Conservation (phyloP, 2,888 invertebrate genomes). For the Laspeyria flexula region DNA sequence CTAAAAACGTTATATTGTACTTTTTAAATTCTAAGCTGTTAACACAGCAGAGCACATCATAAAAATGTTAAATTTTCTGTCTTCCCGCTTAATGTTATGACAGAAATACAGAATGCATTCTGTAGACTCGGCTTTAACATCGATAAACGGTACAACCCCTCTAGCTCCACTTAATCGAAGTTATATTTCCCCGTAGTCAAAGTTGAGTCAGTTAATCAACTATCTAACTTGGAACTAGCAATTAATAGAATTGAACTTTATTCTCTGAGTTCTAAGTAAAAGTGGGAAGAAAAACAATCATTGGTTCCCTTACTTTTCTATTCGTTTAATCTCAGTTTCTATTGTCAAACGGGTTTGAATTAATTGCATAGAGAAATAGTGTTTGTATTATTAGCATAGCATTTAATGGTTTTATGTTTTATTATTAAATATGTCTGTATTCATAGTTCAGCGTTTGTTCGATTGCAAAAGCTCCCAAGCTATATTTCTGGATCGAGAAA, state of each 20-base stretch:
- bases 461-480: no score
- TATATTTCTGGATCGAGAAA: no score
- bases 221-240: slow-evolving; percentile 22
- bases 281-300: slow-evolving; percentile 14
- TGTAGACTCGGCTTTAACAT: neutral
- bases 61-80: no score
- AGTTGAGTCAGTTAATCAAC: slow-evolving; percentile 24
- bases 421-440: no score
- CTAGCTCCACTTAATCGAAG: neutral
- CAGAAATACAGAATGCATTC: no score
- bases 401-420: neutral
- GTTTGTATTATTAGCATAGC: no score
- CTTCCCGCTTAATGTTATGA: no score
- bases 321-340: neutral
- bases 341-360: neutral
- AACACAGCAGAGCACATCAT: no score
- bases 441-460: no score
- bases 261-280: slow-evolving; percentile 18
- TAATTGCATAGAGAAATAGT: neutral
- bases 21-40: no score
- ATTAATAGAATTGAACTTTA: slow-evolving; percentile 32
- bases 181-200: slow-evolving; percentile 7
- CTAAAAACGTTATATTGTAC: no score
- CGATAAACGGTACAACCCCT: neutral
- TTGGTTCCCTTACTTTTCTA: neutral